Evolutionary conservation across 2,888 invertebrate genomes (phyloP).

Genomic region (Lepidocyrtoides sp.): DNA sequence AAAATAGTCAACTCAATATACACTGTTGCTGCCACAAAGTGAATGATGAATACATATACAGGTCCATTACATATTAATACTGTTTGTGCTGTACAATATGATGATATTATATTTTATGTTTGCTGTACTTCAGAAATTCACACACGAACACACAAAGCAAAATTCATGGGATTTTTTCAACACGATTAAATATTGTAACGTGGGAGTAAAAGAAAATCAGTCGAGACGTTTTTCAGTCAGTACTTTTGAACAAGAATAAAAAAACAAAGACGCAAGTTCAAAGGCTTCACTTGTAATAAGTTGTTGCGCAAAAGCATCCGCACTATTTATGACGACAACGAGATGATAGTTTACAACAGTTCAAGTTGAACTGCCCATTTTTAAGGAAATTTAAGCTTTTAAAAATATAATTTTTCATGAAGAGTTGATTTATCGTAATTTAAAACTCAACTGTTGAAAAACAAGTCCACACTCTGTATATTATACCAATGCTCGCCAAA

Average conservation of each 20-base stretch:
- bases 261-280: slow-evolving; percentile 31
- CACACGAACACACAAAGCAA: slow-evolving; percentile 28
- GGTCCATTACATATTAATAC: background rate
- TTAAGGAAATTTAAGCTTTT: background rate
- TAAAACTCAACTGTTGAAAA: background rate
- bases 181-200: slow-evolving; percentile 43
- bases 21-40: background rate
- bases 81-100: no score
- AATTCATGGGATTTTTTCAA: slow-evolving; percentile 37
- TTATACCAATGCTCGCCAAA: background rate
- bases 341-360: background rate
- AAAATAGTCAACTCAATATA: slow-evolving; percentile 3
- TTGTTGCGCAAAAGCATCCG: background rate
- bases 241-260: background rate
- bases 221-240: background rate
- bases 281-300: slow-evolving; percentile 19
- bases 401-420: background rate
- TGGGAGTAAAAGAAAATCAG: slow-evolving; percentile 33
- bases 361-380: background rate
- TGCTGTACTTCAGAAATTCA: no score
- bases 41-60: background rate
- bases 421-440: background rate
- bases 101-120: no score
- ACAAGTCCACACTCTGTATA: background rate
- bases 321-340: background rate